Conservation (phyloP, 35 echinoderm and acorn worm species). For the Anneissia japonica region DNA sequence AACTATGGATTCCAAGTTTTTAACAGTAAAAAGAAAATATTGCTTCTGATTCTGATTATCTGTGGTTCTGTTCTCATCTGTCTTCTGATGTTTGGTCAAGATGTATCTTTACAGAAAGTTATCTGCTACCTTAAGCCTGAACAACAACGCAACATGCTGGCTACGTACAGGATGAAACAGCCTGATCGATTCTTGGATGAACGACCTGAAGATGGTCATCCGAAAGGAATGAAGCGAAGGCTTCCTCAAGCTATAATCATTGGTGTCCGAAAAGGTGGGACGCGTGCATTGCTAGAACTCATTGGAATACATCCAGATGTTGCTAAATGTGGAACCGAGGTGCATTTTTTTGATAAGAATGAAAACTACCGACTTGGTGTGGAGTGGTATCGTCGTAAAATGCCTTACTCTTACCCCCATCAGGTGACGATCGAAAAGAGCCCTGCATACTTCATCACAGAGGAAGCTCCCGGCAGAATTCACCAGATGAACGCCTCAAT, state of each 20-base stretch:
- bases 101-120: background rate
- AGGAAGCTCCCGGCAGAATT: slow-evolving; percentile 57
- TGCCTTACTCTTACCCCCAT: slow-evolving; percentile 70
- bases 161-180: background rate
- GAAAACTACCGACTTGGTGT: slow-evolving; percentile 66
- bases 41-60: background rate
- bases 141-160: background rate
- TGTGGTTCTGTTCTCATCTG: background rate
- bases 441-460: slow-evolving; percentile 78
- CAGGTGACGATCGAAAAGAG: slow-evolving; percentile 95
- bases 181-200: too few species aligned
- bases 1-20: background rate
- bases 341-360: slow-evolving; percentile 83
- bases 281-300: slow-evolving; percentile 88
- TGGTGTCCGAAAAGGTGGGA: slow-evolving; percentile 90
- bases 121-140: background rate
- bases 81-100: background rate
- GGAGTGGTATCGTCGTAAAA: slow-evolving; percentile 74
- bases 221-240: slow-evolving; percentile 23
- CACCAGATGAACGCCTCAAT: slow-evolving; percentile 59
- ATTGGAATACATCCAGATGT: slow-evolving; percentile 78
- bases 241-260: slow-evolving; percentile 92
- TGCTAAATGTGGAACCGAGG: slow-evolving; percentile 52
- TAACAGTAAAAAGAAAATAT: background rate
- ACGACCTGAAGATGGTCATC: background rate